Evolutionary conservation across 2,888 invertebrate species (phyloP).

Genomic region (Drosophila macrospina): DNA sequence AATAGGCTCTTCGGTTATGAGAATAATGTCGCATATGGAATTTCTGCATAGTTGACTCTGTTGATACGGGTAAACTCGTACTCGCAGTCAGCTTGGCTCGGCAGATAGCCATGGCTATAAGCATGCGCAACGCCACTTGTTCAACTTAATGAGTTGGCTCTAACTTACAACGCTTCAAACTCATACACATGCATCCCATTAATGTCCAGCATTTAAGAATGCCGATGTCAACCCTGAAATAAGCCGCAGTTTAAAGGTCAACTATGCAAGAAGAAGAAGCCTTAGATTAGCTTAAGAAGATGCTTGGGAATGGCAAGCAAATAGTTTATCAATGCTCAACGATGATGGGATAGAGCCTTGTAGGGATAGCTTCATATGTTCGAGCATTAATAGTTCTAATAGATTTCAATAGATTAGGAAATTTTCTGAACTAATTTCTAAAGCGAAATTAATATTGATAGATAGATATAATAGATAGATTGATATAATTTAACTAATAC

Average conservation of each 20-base stretch:
- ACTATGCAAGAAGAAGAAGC: conserved; percentile 41
- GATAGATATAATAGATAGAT: no score
- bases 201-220: conserved; percentile 57
- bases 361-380: background rate
- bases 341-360: background rate
- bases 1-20: conserved; percentile 75
- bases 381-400: no score
- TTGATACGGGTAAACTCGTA: conserved; percentile 40
- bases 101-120: conserved; percentile 57
- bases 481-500: no score
- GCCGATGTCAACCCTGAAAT: conserved; percentile 52
- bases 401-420: no score
- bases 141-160: conserved; percentile 65
- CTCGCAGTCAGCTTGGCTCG: conserved; percentile 24
- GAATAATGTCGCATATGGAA: conserved; percentile 78
- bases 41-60: conserved; percentile 65
- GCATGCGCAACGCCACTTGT: conserved; percentile 58
- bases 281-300: conserved; percentile 23
- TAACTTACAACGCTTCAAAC: conserved; percentile 39
- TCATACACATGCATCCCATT: conserved; percentile 6
- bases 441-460: no score
- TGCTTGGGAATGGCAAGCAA: conserved; percentile 9
- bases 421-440: no score
- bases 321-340: background rate
- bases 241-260: conserved; percentile 52